A percentile compares a stretch with the other conserved stretches of the same genome.
These are phyloP conservation scores for Brachionus rubens DNA, from an alignment of 1,140 invertebrate genomes.

Conservation along the genomic window DNA sequence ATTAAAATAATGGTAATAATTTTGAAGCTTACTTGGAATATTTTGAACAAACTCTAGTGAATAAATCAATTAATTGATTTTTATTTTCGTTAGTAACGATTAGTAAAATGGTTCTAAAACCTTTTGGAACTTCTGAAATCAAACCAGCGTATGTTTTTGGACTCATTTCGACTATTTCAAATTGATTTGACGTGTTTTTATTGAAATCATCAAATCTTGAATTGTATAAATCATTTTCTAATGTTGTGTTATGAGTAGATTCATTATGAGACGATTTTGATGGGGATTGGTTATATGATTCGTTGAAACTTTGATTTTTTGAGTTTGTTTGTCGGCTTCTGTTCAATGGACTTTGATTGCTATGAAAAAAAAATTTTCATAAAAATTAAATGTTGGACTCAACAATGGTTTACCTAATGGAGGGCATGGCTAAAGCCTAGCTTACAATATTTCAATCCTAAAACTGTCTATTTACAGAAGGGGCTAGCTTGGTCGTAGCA, in stretches of 20 bases:
- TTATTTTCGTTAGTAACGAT: slow-evolving; percentile 33
- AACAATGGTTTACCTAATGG: too few relatives aligned
- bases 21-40: not conserved
- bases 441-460: too few relatives aligned
- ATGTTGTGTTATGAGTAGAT: not conserved
- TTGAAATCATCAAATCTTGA: slow-evolving; percentile 21
- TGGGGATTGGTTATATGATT: not conserved
- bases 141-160: not conserved
- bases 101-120: slow-evolving; percentile 12
- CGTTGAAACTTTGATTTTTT: not conserved
- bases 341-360: not conserved
- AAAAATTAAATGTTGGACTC: not conserved
- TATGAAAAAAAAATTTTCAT: not conserved
- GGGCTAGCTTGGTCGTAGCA: too few relatives aligned
- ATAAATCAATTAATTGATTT: not conserved
- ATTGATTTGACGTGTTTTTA: slow-evolving; percentile 30
- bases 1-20: not conserved
- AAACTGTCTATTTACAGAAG: too few relatives aligned
- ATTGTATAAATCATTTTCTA: not conserved
- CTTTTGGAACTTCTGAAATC: slow-evolving; percentile 18
- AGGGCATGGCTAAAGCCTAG: too few relatives aligned
- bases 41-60: slow-evolving; percentile 24
- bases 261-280: not conserved
- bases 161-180: slow-evolving; percentile 36
- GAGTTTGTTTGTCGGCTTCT: not conserved